Percentiles rank a stretch among this genome's conserved stretches.
Conservation (phyloP, 1,140 invertebrate species). For the Drosophila persimilis region DNA sequence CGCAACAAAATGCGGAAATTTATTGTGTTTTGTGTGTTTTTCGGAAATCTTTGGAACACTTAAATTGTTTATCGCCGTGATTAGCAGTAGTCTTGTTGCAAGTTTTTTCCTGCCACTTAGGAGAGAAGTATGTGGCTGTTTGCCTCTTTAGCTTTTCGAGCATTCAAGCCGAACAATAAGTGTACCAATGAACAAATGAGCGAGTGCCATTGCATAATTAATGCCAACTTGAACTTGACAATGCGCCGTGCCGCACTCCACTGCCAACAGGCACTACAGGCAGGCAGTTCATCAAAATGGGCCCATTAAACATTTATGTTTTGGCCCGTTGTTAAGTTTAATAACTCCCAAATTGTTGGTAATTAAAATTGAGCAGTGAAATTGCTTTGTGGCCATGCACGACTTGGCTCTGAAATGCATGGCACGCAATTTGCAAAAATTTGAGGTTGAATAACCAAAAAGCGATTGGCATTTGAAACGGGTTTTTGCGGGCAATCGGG, state of each 20-base stretch:
- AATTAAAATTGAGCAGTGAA: constrained; percentile 67
- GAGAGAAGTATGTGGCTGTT: constrained; percentile 16
- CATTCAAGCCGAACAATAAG: background rate
- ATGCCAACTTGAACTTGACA: constrained; percentile 78
- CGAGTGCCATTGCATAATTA: constrained; percentile 65
- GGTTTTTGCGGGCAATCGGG: constrained; percentile 38
- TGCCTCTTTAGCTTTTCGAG: constrained; percentile 25
- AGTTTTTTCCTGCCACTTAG: constrained; percentile 32
- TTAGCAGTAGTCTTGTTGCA: constrained; percentile 65
- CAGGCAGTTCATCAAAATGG: constrained; percentile 28
- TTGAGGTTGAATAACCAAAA: constrained; percentile 74
- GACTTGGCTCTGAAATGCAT: constrained; percentile 61
- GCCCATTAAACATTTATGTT: constrained; percentile 60
- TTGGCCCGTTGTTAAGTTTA: constrained; percentile 64
- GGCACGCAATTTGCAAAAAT: constrained; percentile 64
- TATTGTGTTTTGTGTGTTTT: constrained; percentile 65
- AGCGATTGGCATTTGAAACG: constrained; percentile 46
- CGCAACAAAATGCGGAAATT: constrained; percentile 74
- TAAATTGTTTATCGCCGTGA: constrained; percentile 77
- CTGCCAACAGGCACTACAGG: constrained; percentile 5
- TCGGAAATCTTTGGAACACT: constrained; percentile 71
- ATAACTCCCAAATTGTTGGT: constrained; percentile 71
- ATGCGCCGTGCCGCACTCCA: constrained; percentile 28
- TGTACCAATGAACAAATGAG: constrained; percentile 20
- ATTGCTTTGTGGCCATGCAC: constrained; percentile 52